Evolutionary conservation across 2,888 invertebrate species (phyloP).

Genomic region (Yponomeuta plumbellus): DNA sequence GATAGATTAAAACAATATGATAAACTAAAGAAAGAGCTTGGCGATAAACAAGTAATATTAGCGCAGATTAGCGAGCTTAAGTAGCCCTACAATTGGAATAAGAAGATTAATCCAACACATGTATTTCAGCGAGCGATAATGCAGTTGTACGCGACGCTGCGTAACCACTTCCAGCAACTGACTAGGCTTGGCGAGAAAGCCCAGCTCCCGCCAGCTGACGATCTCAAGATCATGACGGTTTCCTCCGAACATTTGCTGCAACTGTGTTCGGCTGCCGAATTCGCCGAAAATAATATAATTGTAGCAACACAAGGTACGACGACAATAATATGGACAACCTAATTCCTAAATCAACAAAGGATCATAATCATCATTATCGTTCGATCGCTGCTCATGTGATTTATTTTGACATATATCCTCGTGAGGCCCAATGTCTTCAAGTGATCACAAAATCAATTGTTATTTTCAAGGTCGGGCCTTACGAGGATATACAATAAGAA

Average conservation of each 20-base stretch:
- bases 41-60: conserved; percentile 48
- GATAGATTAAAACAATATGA: conserved; percentile 48
- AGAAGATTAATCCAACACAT: background rate
- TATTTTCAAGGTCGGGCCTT: too few species aligned
- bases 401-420: too few species aligned
- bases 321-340: too few species aligned
- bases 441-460: too few species aligned
- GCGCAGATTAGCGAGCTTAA: background rate
- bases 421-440: too few species aligned
- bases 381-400: too few species aligned
- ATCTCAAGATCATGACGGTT: conserved; percentile 59
- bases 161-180: conserved; percentile 45
- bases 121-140: conserved; percentile 44
- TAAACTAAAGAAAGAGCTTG: conserved; percentile 51
- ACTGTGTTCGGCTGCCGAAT: conserved; percentile 35
- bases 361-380: too few species aligned
- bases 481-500: too few species aligned
- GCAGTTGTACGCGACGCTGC: conserved; percentile 46
- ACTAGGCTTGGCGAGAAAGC: conserved; percentile 23
- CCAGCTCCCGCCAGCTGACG: conserved; percentile 44
- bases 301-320: background rate
- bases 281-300: background rate
- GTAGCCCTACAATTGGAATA: background rate
- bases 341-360: too few species aligned
- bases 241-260: conserved; percentile 51